Evolutionary conservation across 1,140 invertebrate species (phyloP), one percentile per base, ranked within the genome.

Genomic region (Drosophila jambulina): DNA sequence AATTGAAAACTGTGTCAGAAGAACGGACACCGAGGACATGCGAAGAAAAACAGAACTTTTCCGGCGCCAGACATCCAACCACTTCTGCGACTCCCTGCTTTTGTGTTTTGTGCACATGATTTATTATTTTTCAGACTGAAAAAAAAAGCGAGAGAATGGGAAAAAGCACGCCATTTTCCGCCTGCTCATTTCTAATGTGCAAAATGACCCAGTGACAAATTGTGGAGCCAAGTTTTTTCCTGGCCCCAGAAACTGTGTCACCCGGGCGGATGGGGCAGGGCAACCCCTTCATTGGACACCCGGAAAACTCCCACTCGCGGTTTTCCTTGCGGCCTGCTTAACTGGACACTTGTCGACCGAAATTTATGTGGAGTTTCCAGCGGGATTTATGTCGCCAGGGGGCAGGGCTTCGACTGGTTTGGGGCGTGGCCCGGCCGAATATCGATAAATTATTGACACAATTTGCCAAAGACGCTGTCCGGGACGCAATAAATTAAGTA

Each of bases 161-260:
- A 21, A 57, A 46, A 17, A 19, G 29, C 8, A 15, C 29, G 15
- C 45, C 48, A 49, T 60, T 51, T 46, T 56, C 27, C 15, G 43
- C 51, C 54, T 32, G 29, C 60, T 49, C 40, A 63, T 75, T 70
- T 69, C 80, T 79, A 83, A 83, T 79, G 80, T 83, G 64, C 75
- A 61, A 76, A 83, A 83, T 83, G 80, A 79, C 80, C 80, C 70
- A 83, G 70, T 83, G 80, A 83, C 80, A 83, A 83, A 83, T 83
- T 71, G 80, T 83, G 58, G 57, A 75, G 80, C 80, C 80, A 82
- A 82, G 63, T 82, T 70, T 21, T 45, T 19, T 29, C 2, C n/a
- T 19, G 25, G 19, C 15, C 21, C 34, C 15, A 23, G 43, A 56
- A 56, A 56, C 53, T 56, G 53, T 56, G 53, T 56, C 53, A 56